Evolutionary conservation across 2,797 vertebrate genomes (phyloP).

Genomic region (Glyptemys insculpta): DNA sequence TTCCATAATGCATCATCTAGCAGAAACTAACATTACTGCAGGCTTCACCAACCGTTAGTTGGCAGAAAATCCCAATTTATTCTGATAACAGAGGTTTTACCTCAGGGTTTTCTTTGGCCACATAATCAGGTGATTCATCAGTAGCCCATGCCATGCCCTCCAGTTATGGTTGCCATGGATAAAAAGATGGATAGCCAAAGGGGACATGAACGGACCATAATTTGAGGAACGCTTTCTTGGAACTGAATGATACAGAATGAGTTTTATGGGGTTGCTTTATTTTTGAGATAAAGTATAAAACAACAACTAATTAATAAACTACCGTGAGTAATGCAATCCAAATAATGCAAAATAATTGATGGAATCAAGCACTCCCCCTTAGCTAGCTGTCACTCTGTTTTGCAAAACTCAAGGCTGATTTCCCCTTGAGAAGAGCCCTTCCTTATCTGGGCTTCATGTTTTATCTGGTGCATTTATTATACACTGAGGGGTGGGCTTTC

Average conservation of each 20-base stretch:
- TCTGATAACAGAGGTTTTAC: slow-evolving; percentile 78
- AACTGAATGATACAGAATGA: slow-evolving; percentile 33
- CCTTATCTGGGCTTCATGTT: slow-evolving; percentile 15
- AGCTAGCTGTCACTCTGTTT: slow-evolving; percentile 56
- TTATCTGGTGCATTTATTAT: slow-evolving; percentile 11
- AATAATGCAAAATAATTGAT: slow-evolving; percentile 61
- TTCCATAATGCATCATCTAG: slow-evolving; percentile 74
- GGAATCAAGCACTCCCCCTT: slow-evolving; percentile 58
- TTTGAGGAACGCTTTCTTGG: slow-evolving; percentile 19
- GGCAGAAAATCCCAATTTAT: slow-evolving; percentile 84
- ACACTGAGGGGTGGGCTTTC: background rate
- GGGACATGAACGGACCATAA: slow-evolving; percentile 43
- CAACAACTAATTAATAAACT: slow-evolving; percentile 56
- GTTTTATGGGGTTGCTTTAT: background rate
- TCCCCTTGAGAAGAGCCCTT: background rate
- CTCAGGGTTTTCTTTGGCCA: slow-evolving; percentile 80
- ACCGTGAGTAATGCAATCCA: slow-evolving; percentile 34
- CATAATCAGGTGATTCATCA: slow-evolving; percentile 79
- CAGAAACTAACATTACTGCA: slow-evolving; percentile 65
- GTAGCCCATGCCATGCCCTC: slow-evolving; percentile 70
- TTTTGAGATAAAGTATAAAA: slow-evolving; percentile 34
- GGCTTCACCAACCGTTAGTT: slow-evolving; percentile 81
- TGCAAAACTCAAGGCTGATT: slow-evolving; percentile 51
- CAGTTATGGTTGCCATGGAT: slow-evolving; percentile 72
- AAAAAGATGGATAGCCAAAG: slow-evolving; percentile 66